Evolutionary conservation across 2,113 vertebrate species (phyloP), one percentile per base, ranked within the genome.

Genomic region (Phocoena phocoena): DNA sequence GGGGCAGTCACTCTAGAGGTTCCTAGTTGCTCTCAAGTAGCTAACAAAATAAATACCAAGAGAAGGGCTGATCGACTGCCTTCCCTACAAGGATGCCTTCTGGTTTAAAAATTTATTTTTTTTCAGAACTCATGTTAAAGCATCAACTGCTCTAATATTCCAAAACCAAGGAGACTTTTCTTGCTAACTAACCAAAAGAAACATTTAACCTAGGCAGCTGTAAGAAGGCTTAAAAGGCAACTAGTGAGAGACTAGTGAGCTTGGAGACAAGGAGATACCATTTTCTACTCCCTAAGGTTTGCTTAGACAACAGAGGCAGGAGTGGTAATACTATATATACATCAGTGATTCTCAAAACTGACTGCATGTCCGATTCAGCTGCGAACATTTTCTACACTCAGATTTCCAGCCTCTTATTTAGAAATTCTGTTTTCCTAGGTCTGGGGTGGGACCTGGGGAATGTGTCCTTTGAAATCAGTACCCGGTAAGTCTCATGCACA

Each of bases 131-230:
- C 58, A 38, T 60, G 80, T 90, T 44, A 60, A 76, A 62, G 44
- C 3, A 21, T 47, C 83, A 93, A 25, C 47, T 31, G 41, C 25
- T 81, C 90, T 58, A 68, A 88, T 11, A 36, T 33, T 86, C 23
- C 33, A 87, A 81, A 58, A 55, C 79, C 41, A 58, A 86, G 65
- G 71, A 92, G 44, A 38, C 15, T 12, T 26, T 65, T 58, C 62
- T 85, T 82, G 87, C 71, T 71, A 38, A 80, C 4, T 53, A 50
- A 82, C n/a, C 23, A 41, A 53, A 84, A 70, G n/a, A 74, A 93
- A 68, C 5, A 11, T 36, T 47, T 25, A 83, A 76, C 47, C 23
- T 10, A 65, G 71, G 67, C 36, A 6, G 63, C 7, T 36, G 65
- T 25, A 80, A 86, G 13, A 25, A 25, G 14, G 55, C 25, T 50